Percentiles rank a stretch among this genome's conserved stretches.
These are phyloP conservation scores for Verasper variegatus DNA, from an alignment of 2,113 vertebrate species.

Conservation along the genomic window DNA sequence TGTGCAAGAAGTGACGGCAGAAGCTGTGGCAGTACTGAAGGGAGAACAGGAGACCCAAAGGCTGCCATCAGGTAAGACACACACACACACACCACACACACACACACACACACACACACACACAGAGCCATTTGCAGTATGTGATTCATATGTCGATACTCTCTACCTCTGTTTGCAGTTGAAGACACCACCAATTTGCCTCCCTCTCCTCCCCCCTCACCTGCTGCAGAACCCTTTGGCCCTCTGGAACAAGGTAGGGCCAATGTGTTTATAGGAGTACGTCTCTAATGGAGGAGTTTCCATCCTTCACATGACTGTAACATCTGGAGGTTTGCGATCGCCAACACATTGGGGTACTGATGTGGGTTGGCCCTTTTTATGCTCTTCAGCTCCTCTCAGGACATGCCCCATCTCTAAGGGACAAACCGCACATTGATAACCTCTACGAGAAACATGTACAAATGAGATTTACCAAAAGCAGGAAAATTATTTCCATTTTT, in stretches of 20 bases:
- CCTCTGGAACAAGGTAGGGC: conserved; percentile 92
- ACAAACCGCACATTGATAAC: conserved; percentile 39
- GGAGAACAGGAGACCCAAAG: conserved; percentile 94
- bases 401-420: not conserved
- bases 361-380: conserved; percentile 12
- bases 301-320: conserved; percentile 27
- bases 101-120: not conserved
- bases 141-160: not conserved
- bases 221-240: conserved; percentile 93
- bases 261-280: conserved; percentile 22
- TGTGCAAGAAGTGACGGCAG: conserved; percentile 98
- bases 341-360: conserved; percentile 32
- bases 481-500: conserved; percentile 56
- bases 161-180: conserved; percentile 79
- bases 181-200: conserved; percentile 97
- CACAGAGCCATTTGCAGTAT: not conserved
- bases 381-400: not conserved
- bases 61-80: conserved; percentile 91
- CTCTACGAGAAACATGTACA: conserved; percentile 20
- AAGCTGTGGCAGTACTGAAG: conserved; percentile 97
- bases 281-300: conserved; percentile 31
- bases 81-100: not conserved
- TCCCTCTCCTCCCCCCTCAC: conserved; percentile 96
- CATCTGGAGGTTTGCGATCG: conserved; percentile 31
- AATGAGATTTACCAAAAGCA: conserved; percentile 39